These are phyloP conservation scores for Hyles euphorbiae DNA, from an alignment of 1,140 invertebrate genomes.

Conservation along the genomic window DNA sequence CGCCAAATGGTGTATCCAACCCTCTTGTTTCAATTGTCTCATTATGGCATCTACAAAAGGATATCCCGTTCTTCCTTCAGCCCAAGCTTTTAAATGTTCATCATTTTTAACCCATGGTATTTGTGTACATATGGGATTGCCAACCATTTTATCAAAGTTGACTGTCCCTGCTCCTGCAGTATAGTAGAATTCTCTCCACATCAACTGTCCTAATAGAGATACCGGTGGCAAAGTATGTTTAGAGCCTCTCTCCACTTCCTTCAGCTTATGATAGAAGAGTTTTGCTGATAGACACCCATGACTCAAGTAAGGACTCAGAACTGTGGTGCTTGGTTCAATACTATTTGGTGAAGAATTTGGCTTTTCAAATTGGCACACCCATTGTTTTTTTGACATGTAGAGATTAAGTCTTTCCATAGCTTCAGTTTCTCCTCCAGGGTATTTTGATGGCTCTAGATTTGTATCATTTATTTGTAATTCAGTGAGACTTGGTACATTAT, in stretches of 20 bases:
- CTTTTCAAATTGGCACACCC: constrained; percentile 85
- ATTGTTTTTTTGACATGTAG: constrained; percentile 78
- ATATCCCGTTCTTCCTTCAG: constrained; percentile 82
- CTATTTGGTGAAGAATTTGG: constrained; percentile 85
- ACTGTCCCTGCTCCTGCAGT: constrained; percentile 80
- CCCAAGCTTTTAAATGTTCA: constrained; percentile 80
- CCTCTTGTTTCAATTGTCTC: constrained; percentile 83
- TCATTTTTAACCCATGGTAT: constrained; percentile 83
- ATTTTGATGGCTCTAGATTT: constrained; percentile 69
- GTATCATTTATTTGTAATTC: constrained; percentile 76
- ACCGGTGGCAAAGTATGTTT: constrained; percentile 78
- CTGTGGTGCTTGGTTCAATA: constrained; percentile 82
- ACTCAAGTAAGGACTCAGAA: constrained; percentile 84
- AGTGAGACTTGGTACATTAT: constrained; percentile 78
- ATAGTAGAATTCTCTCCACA: constrained; percentile 89
- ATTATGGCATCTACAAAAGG: constrained; percentile 89
- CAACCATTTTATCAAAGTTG: constrained; percentile 84
- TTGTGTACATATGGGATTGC: constrained; percentile 83
- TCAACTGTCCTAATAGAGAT: constrained; percentile 80
- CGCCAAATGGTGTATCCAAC: constrained; percentile 87
- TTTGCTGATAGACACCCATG: constrained; percentile 84
- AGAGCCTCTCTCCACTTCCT: constrained; percentile 72
- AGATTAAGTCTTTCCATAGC: constrained; percentile 78
- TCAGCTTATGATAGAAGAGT: constrained; percentile 79
- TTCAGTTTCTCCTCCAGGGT: constrained; percentile 83